Evolutionary conservation across 2,797 vertebrate genomes (phyloP).

Genomic region (Mallotus villosus): DNA sequence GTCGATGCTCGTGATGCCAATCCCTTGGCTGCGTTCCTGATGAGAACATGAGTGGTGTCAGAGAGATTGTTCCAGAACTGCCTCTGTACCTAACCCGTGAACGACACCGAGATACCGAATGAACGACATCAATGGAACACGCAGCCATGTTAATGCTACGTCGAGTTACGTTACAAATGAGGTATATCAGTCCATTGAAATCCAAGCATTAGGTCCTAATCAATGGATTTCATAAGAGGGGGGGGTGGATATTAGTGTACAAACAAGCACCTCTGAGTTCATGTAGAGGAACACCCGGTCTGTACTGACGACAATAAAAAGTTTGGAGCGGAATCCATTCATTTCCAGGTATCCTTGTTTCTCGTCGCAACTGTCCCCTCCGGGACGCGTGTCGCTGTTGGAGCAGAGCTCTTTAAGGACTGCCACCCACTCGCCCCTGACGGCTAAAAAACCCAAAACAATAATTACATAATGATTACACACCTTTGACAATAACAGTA

Average conservation of each 20-base stretch:
- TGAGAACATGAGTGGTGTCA: not conserved
- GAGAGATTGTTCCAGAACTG: conserved; percentile 3
- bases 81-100: not conserved
- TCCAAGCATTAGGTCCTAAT: too few species aligned
- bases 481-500: conserved; percentile 1
- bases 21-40: conserved; percentile 75
- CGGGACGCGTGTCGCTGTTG: not conserved
- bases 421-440: conserved; percentile 73
- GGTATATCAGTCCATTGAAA: too few species aligned
- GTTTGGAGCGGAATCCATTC: conserved; percentile 74
- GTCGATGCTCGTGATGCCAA: conserved; percentile 79
- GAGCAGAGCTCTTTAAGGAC: conserved; percentile 61
- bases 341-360: conserved; percentile 74
- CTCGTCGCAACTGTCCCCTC: not conserved
- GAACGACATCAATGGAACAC: too few species aligned
- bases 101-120: not conserved
- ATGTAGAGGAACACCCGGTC: conserved; percentile 80
- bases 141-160: too few species aligned
- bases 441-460: conserved; percentile 48
- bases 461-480: not conserved
- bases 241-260: too few species aligned
- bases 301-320: conserved; percentile 67
- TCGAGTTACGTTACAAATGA: too few species aligned
- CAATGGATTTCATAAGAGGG: too few species aligned
- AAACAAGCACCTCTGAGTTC: conserved; percentile 67